A percentile compares a stretch with the other conserved stretches of the same genome.
These are phyloP conservation scores for Oceanodroma leucorhoa DNA, from an alignment of 2,797 vertebrate genomes.

Conservation along the genomic window DNA sequence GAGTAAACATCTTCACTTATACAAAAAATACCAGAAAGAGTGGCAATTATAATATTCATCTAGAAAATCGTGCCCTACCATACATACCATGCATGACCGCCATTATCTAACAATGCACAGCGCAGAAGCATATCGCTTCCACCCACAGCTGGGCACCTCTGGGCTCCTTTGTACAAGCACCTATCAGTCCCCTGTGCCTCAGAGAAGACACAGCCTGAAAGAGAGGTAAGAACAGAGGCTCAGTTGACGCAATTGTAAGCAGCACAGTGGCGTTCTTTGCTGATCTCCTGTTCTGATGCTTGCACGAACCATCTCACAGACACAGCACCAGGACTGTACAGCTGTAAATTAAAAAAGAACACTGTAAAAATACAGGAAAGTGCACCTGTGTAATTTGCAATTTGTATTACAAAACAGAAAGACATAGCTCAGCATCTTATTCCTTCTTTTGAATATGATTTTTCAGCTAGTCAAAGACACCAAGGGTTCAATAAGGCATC, in stretches of 20 bases:
- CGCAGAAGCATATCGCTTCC: neutral
- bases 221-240: neutral
- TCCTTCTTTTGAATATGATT: neutral
- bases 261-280: fast-evolving
- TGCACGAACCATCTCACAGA: neutral
- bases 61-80: neutral
- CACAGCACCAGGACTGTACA: neutral
- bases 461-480: neutral
- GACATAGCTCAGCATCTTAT: neutral
- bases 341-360: neutral
- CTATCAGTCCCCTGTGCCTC: neutral
- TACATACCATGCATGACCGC: neutral
- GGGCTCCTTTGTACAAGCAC: neutral
- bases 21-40: neutral
- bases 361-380: neutral
- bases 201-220: neutral
- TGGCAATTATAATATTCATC: neutral
- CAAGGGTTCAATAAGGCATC: neutral
- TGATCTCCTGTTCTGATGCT: neutral
- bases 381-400: neutral
- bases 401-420: neutral
- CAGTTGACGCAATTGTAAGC: fast-evolving
- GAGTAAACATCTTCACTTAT: neutral
- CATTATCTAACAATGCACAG: neutral
- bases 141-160: neutral